phyloP scores from a whole-genome alignment of 2,888 invertebrate genomes.

The Agrenia bidenticulata region DNA sequence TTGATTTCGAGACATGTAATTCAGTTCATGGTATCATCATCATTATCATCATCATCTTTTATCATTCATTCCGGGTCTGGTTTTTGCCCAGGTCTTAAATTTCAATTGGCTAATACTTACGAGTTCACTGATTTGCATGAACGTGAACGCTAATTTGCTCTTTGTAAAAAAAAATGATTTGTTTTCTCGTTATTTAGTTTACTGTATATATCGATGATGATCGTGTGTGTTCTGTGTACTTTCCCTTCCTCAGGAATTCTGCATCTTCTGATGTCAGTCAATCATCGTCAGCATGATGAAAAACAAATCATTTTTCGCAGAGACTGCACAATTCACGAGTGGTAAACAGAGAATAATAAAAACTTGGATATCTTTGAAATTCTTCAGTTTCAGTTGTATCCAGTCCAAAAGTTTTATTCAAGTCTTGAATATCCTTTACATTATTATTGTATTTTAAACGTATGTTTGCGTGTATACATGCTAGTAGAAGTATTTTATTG shows the following conservation, averaged over 20 bases:
- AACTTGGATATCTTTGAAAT: too few relatives aligned
- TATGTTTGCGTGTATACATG: too few relatives aligned
- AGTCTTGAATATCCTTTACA: too few relatives aligned
- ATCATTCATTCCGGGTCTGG: neutral
- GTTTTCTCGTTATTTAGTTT: constrained; percentile 9
- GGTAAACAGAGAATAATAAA: too few relatives aligned
- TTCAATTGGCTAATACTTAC: constrained; percentile 8
- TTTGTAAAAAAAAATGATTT: constrained; percentile 23
- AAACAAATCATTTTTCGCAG: too few relatives aligned
- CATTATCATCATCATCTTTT: constrained; percentile 8
- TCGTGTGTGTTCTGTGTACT: constrained; percentile 21
- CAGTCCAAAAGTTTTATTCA: too few relatives aligned
- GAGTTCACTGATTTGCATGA: constrained; percentile 22
- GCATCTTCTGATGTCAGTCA: neutral
- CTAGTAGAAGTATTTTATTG: too few relatives aligned
- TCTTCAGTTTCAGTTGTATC: too few relatives aligned
- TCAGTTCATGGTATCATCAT: constrained; percentile 18
- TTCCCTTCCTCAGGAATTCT: neutral
- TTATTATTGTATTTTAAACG: too few relatives aligned
- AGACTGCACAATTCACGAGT: too few relatives aligned
- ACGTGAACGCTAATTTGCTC: constrained; percentile 15
- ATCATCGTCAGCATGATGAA: neutral
- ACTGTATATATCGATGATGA: neutral
- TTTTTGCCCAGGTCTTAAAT: neutral
- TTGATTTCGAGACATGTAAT: constrained; percentile 20